Evolutionary conservation across 2,113 vertebrate species (phyloP).

Genomic region (Actenoides hombroni): DNA sequence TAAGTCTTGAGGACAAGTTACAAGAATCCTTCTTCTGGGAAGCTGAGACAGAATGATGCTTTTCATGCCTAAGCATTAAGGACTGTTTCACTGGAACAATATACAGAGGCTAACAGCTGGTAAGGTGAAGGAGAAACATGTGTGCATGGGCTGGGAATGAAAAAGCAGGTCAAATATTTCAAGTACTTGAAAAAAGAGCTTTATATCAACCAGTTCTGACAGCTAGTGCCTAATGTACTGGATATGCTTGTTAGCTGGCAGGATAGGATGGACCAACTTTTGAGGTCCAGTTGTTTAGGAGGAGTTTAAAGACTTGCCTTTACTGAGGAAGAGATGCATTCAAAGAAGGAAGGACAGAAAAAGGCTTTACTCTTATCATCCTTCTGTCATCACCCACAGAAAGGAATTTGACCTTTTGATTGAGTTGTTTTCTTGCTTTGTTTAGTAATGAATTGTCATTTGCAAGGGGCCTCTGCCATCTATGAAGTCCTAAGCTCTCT

Average conservation of each 20-base stretch:
- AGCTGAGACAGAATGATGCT: not conserved
- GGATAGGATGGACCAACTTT: not conserved
- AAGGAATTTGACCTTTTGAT: constrained; percentile 68
- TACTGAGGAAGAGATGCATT: constrained; percentile 30
- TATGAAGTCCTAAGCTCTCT: constrained; percentile 54
- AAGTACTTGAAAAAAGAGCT: not conserved
- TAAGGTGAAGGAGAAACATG: not conserved
- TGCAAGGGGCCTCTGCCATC: constrained; percentile 25
- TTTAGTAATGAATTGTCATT: constrained; percentile 62
- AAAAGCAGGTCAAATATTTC: not conserved
- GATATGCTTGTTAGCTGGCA: not conserved
- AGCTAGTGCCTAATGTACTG: not conserved
- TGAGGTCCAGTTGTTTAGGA: constrained; percentile 1
- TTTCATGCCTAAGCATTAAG: not conserved
- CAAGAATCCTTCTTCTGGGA: not conserved
- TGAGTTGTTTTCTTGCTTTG: constrained; percentile 68
- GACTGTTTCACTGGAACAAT: not conserved
- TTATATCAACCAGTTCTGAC: not conserved
- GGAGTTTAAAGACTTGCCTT: constrained; percentile 29
- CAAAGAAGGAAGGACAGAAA: constrained; percentile 55
- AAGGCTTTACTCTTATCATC: constrained; percentile 47
- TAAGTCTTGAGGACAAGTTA: not conserved
- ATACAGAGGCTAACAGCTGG: not conserved
- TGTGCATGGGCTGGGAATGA: not conserved
- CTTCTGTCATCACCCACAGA: constrained; percentile 49